Base-by-base conservation (phyloP, 2,888 invertebrate species). In the Eupithecia centaureata region DNA sequence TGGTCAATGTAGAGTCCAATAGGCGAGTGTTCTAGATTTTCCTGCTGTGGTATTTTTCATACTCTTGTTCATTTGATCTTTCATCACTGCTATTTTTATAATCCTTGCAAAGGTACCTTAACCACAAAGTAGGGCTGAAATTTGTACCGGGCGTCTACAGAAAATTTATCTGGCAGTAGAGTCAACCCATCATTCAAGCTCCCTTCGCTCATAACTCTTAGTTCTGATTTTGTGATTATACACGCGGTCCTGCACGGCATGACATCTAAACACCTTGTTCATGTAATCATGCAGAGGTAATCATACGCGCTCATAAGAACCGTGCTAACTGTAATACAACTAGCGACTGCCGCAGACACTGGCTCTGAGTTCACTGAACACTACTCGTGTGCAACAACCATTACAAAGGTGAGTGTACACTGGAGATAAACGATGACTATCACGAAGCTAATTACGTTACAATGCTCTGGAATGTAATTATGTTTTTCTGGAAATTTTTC, bases 321-420 rank as follows among this genome's bases (percentile, higher is more conserved):
- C 56, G 67, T 64, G 60, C 61, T 76, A 76, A 75, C 75, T 70
- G 74, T 74, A 77, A 68, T 22, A 42, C 42, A 42, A 18, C 42
- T 58, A 67, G 58, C 60, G 68, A 68, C 64, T 70, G 71, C 61
- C 56, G 54, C 73, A 74, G 77, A 77, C 79, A 77, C 79, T 78
- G 76, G 79, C 76, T 77, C 76, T 73, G 74, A 77, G 80, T 75
- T 81, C 79, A 79, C 74, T 77, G 77, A 76, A 76, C 76, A 77
- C 71, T 70, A 67, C 77, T 77, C 77, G 78, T 82, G 79, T 80
- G 80, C 80, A 80, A 76, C 77, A 74, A 78, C 76, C 80, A 80
- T 79, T 78, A 77, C 78, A 61, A 27, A 68, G 65, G 68, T 68
- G 52, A 61, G 38, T 65, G 65, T 65, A 68, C 59, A 65, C 51